Percentiles rank a stretch among this genome's conserved stretches.
phyloP scores from a whole-genome alignment of 2,888 invertebrate species.

The Lasioglossum villosulum region DNA sequence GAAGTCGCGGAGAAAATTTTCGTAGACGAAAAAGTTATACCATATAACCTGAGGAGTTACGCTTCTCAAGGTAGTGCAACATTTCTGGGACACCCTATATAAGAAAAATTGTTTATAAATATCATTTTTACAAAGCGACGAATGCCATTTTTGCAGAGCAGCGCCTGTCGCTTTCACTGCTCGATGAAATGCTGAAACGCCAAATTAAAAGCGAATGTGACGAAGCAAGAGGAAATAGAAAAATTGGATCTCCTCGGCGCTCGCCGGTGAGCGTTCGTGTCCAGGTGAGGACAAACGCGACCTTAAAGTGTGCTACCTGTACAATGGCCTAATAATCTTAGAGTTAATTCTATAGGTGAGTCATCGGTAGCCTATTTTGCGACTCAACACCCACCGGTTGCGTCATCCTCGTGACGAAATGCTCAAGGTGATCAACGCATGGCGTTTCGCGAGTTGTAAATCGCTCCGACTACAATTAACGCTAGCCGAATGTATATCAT shows the following conservation, averaged over 20 bases:
- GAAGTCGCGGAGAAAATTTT: no score
- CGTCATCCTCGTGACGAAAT: not conserved
- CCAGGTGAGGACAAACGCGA: not conserved
- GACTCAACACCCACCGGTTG: not conserved
- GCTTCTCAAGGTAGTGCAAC: no score
- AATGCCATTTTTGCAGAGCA: not conserved
- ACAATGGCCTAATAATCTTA: not conserved
- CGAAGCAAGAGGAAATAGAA: not conserved
- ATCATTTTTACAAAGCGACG: not conserved
- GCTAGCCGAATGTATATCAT: not conserved
- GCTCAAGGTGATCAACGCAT: not conserved
- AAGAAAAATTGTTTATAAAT: not conserved
- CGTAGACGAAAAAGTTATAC: no score
- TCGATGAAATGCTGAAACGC: not conserved
- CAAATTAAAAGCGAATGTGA: no score
- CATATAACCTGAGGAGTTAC: no score
- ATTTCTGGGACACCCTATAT: no score
- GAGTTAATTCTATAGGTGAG: not conserved
- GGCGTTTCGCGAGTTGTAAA: not conserved
- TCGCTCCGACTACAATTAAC: not conserved
- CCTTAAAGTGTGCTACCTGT: not conserved
- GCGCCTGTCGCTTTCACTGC: no score
- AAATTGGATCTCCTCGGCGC: not conserved
- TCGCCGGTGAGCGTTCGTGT: not conserved
- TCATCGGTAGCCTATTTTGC: no score